Base-by-base conservation (phyloP, 2,888 invertebrate genomes). In the Hetaerina titia region DNA sequence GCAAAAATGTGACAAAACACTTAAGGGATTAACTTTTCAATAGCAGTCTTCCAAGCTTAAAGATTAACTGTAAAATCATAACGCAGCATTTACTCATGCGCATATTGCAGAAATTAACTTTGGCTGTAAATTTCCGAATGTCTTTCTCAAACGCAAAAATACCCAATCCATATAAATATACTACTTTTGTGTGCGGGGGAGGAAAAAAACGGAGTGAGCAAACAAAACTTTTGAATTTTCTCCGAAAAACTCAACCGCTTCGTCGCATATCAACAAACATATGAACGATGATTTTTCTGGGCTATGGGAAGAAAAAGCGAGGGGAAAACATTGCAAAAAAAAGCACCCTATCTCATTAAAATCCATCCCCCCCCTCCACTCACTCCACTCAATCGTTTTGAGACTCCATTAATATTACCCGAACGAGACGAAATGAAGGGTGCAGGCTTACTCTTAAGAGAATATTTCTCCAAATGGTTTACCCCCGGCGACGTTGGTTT, bases 391-490 rank as follows among this genome's bases (percentile, higher is more conserved):
- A 90, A 90, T 90, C 90, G 89, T n/a, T 58, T 63, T 45, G 64
- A 64, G 63, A 90, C 64, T 92, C 92, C 92, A 92, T 92, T 92
- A 92, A 92, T 57, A 69, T 57, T n/a, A 45, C 45, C 56, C 92
- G 92, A 92, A 69, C 92, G 92, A 31, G 89, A 89, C 57, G 58
- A 58, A 58, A 56, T 90, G 90, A 58, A 8, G 92, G 92, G 69
- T 92, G 92, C 69, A 92, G 11, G 15, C 90, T 6, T 60, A 60
- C 92, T 45, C 92, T 92, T 81, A 31, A 13, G 81, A 81, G 31
- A 31, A 81, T 31, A 81, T 81, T 81, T 31, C 69, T 92, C 57
- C 56, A 74, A 74, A 57, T 56, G 45, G 64, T 56, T 92, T 56
- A 60, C 31, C 9, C 69, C n/a, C 58, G 64, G 15, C 89, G 56